Conservation (phyloP, 2,113 vertebrate species). For the Triplophysa siluroides region DNA sequence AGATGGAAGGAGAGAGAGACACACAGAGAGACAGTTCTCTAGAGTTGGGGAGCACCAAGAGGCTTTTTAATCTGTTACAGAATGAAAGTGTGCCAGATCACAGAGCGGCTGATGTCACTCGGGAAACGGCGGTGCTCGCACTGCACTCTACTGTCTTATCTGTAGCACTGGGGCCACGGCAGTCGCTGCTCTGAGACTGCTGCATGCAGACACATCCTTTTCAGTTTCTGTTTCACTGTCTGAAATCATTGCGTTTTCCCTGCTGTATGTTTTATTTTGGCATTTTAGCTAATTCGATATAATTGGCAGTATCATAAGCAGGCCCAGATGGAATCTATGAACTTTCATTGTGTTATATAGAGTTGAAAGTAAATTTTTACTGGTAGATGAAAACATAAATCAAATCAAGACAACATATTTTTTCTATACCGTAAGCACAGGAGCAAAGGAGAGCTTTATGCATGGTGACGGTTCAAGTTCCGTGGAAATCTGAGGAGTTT, state of each 20-base stretch:
- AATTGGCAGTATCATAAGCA: background rate
- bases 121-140: slow-evolving; percentile 24
- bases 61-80: slow-evolving; percentile 57
- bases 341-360: background rate
- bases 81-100: slow-evolving; percentile 52
- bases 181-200: slow-evolving; percentile 34
- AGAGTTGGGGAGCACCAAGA: slow-evolving; percentile 39
- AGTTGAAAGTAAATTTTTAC: background rate
- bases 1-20: background rate
- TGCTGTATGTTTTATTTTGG: slow-evolving; percentile 1
- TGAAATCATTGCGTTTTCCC: slow-evolving; percentile 11
- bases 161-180: slow-evolving; percentile 30
- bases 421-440: no score
- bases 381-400: no score
- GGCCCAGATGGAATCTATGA: no score
- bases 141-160: slow-evolving; percentile 40
- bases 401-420: no score
- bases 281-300: slow-evolving; percentile 8
- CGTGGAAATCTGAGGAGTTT: no score
- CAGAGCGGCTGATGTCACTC: slow-evolving; percentile 36
- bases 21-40: background rate
- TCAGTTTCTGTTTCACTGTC: slow-evolving; percentile 3
- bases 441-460: no score
- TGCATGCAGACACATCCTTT: background rate
- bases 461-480: no score